Evolutionary conservation across 53 echinoderm and acorn worm genomes (phyloP).

Genomic region (Paracentrotus lividus): DNA sequence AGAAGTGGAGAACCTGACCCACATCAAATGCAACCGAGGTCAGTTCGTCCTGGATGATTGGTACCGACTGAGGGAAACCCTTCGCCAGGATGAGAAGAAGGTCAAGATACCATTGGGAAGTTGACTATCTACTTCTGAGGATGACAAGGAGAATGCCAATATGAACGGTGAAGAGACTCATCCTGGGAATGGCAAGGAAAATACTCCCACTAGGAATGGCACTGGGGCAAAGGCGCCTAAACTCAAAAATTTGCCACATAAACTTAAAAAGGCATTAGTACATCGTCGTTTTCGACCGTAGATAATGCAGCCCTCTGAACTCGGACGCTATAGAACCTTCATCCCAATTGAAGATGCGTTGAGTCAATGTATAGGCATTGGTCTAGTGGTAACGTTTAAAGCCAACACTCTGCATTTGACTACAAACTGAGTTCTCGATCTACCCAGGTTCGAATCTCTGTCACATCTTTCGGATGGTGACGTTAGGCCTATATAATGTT

Average conservation of each 20-base stretch:
- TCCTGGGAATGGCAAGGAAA: too few relatives aligned
- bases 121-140: not conserved
- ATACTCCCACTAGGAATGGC: not conserved
- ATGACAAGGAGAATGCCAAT: not conserved
- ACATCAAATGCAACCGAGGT: conserved; percentile 86
- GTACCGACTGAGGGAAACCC: conserved; percentile 80
- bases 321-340: too few relatives aligned
- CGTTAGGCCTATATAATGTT: too few relatives aligned
- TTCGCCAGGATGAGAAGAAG: conserved; percentile 71
- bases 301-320: too few relatives aligned
- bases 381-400: too few relatives aligned
- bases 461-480: too few relatives aligned
- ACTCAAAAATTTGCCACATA: not conserved
- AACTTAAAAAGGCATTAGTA: not conserved
- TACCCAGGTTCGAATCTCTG: too few relatives aligned
- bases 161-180: too few relatives aligned
- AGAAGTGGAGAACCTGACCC: conserved; percentile 87
- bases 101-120: conserved; percentile 4
- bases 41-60: conserved; percentile 89
- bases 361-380: too few relatives aligned
- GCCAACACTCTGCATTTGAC: too few relatives aligned
- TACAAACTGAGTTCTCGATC: too few relatives aligned
- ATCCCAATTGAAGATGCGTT: too few relatives aligned
- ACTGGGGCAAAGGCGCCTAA: not conserved
- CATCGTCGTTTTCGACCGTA: not conserved